A percentile compares a stretch with the other conserved stretches of the same genome.
Evolutionary conservation across 2,888 invertebrate species (phyloP).

Genomic region (Sphaerophoria rueppellii): DNA sequence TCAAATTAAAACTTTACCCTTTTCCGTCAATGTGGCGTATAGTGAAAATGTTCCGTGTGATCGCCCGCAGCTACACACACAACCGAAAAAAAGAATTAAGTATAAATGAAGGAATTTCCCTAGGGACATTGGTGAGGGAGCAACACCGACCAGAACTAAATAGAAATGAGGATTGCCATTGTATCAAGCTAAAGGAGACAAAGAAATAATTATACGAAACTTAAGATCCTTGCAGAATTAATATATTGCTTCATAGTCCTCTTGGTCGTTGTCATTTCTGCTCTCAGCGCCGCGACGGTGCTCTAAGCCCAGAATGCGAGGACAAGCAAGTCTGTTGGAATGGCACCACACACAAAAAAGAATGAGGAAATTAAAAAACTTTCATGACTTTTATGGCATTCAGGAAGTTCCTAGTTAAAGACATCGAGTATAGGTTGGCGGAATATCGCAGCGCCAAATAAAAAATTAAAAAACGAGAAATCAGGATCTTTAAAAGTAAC

Average conservation of each 20-base stretch:
- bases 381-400: slow-evolving; percentile 68
- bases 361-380: slow-evolving; percentile 72
- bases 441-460: slow-evolving; percentile 25
- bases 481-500: slow-evolving; percentile 51
- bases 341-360: slow-evolving; percentile 1
- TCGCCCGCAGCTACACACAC: slow-evolving; percentile 59
- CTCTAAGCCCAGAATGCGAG: slow-evolving; percentile 25
- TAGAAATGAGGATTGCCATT: no score
- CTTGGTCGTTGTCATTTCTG: background rate
- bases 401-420: slow-evolving; percentile 23
- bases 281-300: background rate
- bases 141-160: background rate
- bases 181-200: slow-evolving; percentile 4
- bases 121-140: background rate
- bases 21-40: background rate
- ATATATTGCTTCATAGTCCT: slow-evolving; percentile 50
- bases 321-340: slow-evolving; percentile 33
- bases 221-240: slow-evolving; percentile 65
- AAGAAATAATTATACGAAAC: slow-evolving; percentile 66
- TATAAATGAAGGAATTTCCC: slow-evolving; percentile 33
- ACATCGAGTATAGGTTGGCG: slow-evolving; percentile 15
- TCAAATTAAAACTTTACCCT: slow-evolving; percentile 65
- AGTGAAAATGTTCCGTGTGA: slow-evolving; percentile 36
- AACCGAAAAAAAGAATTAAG: slow-evolving; percentile 41
- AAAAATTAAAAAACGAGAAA: slow-evolving; percentile 27